Evolutionary conservation across 2,113 vertebrate genomes (phyloP).

Genomic region (Pycnonotus jocosus): DNA sequence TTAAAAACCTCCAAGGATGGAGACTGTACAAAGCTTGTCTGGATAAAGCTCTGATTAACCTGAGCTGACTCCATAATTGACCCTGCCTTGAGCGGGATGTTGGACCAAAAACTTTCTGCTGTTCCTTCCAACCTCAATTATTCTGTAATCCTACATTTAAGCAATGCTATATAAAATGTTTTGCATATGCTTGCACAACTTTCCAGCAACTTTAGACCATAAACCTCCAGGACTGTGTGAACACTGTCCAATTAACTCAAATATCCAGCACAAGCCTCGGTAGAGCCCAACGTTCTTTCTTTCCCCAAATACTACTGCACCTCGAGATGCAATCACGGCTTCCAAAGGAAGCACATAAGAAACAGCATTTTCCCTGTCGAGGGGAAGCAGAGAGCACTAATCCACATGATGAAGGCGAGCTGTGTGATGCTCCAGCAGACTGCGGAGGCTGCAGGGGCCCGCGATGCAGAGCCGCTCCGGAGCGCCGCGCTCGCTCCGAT

Average conservation of each 20-base stretch:
- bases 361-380: not conserved
- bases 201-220: not conserved
- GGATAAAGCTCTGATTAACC: not conserved
- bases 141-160: not conserved
- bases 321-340: not conserved
- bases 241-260: not conserved
- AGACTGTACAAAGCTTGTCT: not conserved
- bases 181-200: not conserved
- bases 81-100: not conserved
- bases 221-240: not conserved
- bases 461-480: not conserved
- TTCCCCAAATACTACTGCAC: not conserved
- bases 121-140: not conserved
- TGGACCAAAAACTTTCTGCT: not conserved
- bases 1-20: not conserved
- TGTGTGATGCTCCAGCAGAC: not conserved
- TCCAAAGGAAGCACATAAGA: not conserved
- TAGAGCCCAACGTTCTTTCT: not conserved
- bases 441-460: not conserved
- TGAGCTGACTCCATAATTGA: not conserved
- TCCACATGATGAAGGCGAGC: not conserved
- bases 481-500: fast-evolving
- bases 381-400: not conserved
- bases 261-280: not conserved
- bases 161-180: not conserved